Percentiles rank a stretch among this genome's conserved stretches.
Conservation (phyloP, 2,888 invertebrate species). For the Loripinus fragilis region DNA sequence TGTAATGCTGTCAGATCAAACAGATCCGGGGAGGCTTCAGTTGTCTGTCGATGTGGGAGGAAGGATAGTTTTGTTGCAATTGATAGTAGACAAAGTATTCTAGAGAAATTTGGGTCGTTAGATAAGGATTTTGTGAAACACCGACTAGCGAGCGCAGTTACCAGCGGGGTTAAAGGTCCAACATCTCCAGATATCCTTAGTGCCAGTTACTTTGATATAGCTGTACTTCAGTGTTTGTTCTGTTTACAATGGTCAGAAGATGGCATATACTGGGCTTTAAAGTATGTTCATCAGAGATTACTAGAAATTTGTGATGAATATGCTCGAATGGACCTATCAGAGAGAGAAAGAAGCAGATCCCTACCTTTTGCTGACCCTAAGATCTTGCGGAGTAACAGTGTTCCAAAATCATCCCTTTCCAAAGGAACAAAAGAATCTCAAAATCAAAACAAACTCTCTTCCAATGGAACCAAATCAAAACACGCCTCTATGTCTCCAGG, state of each 20-base stretch:
- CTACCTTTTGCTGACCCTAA: conserved; percentile 86
- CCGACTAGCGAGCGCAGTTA: conserved; percentile 81
- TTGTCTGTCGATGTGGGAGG: conserved; percentile 72
- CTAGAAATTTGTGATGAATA: conserved; percentile 94
- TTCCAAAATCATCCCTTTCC: conserved; percentile 40
- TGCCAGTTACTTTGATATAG: conserved; percentile 98
- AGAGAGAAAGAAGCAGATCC: conserved; percentile 94
- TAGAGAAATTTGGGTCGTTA: conserved; percentile 73
- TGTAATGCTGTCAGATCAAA: conserved; percentile 81
- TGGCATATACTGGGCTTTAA: conserved; percentile 98
- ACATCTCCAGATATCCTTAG: conserved; percentile 77
- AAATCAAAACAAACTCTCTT: conserved; percentile 28
- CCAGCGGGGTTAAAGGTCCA: conserved; percentile 74
- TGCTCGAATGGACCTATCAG: conserved; percentile 89
- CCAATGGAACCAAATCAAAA: conserved; percentile 40
- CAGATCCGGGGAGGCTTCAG: conserved; percentile 61
- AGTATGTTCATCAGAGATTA: conserved; percentile 85
- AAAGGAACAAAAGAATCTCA: conserved; percentile 36
- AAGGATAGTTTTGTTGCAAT: conserved; percentile 74
- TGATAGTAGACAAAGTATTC: conserved; percentile 66
- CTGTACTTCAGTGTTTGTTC: conserved; percentile 97
- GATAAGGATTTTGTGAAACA: conserved; percentile 92
- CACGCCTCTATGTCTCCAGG: conserved; percentile 55
- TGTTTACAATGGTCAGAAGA: conserved; percentile 99
- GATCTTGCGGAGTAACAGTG: conserved; percentile 56